Evolutionary conservation across 2,888 invertebrate genomes (phyloP), one percentile per base, ranked within the genome.

Genomic region (Amorpha juglandis): DNA sequence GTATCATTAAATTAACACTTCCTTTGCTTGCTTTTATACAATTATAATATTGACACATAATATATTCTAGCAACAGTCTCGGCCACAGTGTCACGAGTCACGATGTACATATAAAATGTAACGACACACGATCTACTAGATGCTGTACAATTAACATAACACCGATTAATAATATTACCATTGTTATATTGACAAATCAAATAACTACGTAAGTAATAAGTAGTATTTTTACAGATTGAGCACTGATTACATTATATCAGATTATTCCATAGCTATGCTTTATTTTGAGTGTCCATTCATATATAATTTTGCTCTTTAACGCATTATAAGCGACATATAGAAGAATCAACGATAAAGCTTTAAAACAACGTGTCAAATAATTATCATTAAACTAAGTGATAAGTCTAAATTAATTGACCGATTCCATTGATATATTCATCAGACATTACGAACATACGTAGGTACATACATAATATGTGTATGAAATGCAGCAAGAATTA

Each of bases 331-430:
- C 42, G 19, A 42, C 16, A 55, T 16, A 35, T 42, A 33, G 16
- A 58, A 58, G 16, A 55, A 55, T 16, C 38, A 42, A 11, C 45
- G 14, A 2, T 58, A 19, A 19, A 58, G 19, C 3, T 19, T 58
- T 58, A 16, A 35, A 58, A 58, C 16, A 16, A 58, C 12, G 7
- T 76, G 77, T 74, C 74, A 79, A 80, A 76, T 69, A 72, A 77
- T 76, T 74, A 75, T 42, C 7, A 42, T 12, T 45, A 45, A 45
- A 12, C 45, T 45, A 45, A 38, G 45, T 45, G 45, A 45, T 74
- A 77, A 74, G 66, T 38, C 58, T 58, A 38, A 68, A 76, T 77
- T 81, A 81, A 79, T 81, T 81, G 79, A 81, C 80, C 78, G 70
- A 75, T 58, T 58, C 19, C 38, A 38, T 42, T 42, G 11, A 58